Evolutionary conservation across 2,113 vertebrate genomes (phyloP), one percentile per base, ranked within the genome.

Genomic region (Archilochus colubris): DNA sequence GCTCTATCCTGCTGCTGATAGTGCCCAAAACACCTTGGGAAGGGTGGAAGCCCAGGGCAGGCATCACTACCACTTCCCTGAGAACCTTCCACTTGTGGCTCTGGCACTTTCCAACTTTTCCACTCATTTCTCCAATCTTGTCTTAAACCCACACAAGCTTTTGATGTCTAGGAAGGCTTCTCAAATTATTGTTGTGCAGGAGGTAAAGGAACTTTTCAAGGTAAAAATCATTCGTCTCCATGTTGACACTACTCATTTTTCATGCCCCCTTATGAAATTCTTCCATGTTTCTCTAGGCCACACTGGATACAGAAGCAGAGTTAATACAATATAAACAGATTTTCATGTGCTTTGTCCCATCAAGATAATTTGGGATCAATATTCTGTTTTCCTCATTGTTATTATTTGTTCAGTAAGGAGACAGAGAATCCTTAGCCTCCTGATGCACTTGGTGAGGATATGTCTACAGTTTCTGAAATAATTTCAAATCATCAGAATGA

Each of bases 1-100:
- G 10, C 6, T n/a, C 27, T 19, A 20, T 44, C 46, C 46, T n/a
- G 10, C 20, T 55, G 28, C 7, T 7, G 61, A 4, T 1, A 0
- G 13, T 27, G 36, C 9, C 12, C 62, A 63, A 62, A 86, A 7
- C 22, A 3, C 6, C 18, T 33, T 4, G 28, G 14, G 55, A 15
- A 31, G 17, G 48, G 14, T 28, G 5, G 17, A 33, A 54, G 23
- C 5, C 1, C 1, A 40, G 25, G 20, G 8, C 38, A 59, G 30
- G 11, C 1, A 7, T 7, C 54, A 23, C 9, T 1, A 9, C 6
- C 30, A 30, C 31, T 54, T 53, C 18, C 15, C 46, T 38, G 40
- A 75, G 33, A 44, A 15, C 40, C 10, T 30, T 40, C 12, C 25
- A 10, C 28, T 31, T 28, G 4, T 11, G 23, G 2, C 33, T 40